Base-by-base conservation (phyloP, 1,140 invertebrate genomes). In the Armadillidium nasatum region DNA sequence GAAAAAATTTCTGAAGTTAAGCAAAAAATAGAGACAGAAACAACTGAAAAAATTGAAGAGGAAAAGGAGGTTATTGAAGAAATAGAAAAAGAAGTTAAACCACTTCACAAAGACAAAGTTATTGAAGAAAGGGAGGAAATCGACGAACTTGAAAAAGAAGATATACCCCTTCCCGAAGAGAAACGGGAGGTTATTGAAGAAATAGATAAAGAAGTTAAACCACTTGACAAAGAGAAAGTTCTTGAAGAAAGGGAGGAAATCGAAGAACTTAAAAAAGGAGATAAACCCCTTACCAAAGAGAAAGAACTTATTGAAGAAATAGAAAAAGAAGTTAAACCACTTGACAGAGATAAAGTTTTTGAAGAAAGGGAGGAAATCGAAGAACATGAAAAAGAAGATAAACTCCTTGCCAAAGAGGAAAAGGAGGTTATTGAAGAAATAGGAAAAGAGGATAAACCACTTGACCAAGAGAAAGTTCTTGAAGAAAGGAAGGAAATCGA, bases 61-160 rank as follows among this genome's bases (percentile, higher is more conserved):
- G 78, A 77, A 54, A 79, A 81, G 75, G 78, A n/a, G n/a, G n/a
- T n/a, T n/a, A n/a, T n/a, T n/a, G n/a, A n/a, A n/a, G n/a, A n/a
- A n/a, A n/a, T n/a, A n/a, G n/a, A n/a, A n/a, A n/a, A n/a, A n/a
- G n/a, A n/a, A n/a, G n/a, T n/a, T n/a, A n/a, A n/a, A n/a, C n/a
- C n/a, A n/a, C n/a, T n/a, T n/a, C n/a, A n/a, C n/a, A n/a, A 10
- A 71, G 70, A 75, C 11, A 72, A 79, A 74, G 71, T 74, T 19
- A 54, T 50, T 71, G 73, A 73, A 71, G 43, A 70, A 33, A 19
- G 11, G 19, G 70, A 44, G 68, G 68, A 33, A n/a, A 74, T 80
- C 67, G 78, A 80, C 45, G 72, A 74, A 68, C 33, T 77, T 50
- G 73, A 77, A n/a, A 75, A 75, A 21, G 76, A 77, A 23, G 66